phyloP scores from a whole-genome alignment of 92 coral and sea anemone genomes.

The Zoanthus sociatus region DNA sequence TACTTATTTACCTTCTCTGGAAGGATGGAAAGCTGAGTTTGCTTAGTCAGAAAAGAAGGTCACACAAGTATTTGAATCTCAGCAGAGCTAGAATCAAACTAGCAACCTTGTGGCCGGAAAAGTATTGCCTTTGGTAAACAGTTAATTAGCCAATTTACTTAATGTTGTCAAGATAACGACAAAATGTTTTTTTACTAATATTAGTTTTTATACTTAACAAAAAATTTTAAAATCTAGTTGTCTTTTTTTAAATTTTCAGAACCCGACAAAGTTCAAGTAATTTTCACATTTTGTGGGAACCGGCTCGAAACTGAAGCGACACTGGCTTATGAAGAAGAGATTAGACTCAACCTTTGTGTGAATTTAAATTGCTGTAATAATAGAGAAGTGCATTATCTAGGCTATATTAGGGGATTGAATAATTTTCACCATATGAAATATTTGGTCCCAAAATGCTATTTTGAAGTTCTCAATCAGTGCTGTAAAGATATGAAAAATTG shows the following conservation, averaged over 20 bases:
- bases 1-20: no score
- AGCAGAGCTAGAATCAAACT: no score
- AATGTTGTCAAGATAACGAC: no score
- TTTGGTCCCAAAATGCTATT: background rate
- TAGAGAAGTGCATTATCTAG: background rate
- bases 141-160: no score
- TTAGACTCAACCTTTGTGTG: background rate
- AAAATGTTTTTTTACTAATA: no score
- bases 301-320: background rate
- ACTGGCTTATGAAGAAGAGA: background rate
- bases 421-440: background rate
- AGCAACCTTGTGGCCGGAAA: no score
- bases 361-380: background rate
- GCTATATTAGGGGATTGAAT: background rate
- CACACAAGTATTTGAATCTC: no score
- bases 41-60: no score
- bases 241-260: conserved; percentile 2
- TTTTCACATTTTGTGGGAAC: background rate
- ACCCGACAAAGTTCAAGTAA: background rate
- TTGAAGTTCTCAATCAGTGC: background rate
- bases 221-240: background rate
- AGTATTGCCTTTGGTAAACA: no score
- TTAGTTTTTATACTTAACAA: no score
- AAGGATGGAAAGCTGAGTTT: no score
- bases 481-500: background rate